phyloP scores from a whole-genome alignment of 2,113 vertebrate species.

The Ptychochromis oligacanthus region DNA sequence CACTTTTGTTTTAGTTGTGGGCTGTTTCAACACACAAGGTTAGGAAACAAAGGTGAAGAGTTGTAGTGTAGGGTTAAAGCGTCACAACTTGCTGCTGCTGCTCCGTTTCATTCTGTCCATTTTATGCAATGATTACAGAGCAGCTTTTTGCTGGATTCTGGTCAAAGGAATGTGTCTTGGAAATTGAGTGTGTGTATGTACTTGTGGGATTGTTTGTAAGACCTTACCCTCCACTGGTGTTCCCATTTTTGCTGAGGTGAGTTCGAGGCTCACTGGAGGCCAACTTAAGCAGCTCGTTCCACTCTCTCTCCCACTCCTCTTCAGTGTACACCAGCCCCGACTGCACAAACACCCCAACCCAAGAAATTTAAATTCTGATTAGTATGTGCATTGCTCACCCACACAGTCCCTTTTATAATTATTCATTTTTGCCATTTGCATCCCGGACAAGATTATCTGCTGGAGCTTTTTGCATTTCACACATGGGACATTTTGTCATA shows the following conservation, averaged over 20 bases:
- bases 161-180: not conserved
- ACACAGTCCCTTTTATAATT: constrained; percentile 28
- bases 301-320: constrained; percentile 97
- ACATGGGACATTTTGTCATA: not conserved
- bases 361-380: constrained; percentile 18
- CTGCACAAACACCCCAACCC: constrained; percentile 72
- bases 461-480: not conserved
- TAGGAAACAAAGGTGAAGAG: constrained; percentile 16
- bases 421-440: constrained; percentile 19
- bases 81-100: not conserved
- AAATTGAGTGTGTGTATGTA: not conserved
- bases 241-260: constrained; percentile 93
- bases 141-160: not conserved
- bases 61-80: not conserved
- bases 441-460: not conserved
- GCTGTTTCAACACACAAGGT: not conserved
- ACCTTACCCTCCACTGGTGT: constrained; percentile 90
- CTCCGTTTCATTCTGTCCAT: not conserved
- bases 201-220: not conserved
- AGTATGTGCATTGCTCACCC: constrained; percentile 29
- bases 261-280: constrained; percentile 96
- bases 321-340: constrained; percentile 97
- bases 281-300: constrained; percentile 96
- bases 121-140: not conserved
- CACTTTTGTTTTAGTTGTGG: constrained; percentile 41